Evolutionary conservation across 2,888 invertebrate species (phyloP).

Genomic region (Hipparchia semele): DNA sequence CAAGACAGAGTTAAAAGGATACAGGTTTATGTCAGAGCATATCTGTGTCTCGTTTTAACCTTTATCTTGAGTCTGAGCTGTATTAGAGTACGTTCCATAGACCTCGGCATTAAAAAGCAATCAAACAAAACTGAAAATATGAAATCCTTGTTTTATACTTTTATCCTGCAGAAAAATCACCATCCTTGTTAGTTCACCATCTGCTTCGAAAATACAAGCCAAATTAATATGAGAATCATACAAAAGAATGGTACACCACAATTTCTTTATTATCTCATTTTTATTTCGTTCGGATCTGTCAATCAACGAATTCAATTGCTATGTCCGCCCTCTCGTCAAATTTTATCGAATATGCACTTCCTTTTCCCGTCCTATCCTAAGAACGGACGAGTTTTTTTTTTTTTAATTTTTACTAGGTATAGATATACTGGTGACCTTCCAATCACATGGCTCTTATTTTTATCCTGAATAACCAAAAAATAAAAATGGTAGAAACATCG

Average conservation of each 20-base stretch:
- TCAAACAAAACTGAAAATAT: neutral
- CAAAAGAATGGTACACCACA: conserved; percentile 33
- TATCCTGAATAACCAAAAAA: too few species aligned
- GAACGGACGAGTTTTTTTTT: conserved; percentile 28
- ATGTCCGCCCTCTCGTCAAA: conserved; percentile 66
- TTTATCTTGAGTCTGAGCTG: too few species aligned
- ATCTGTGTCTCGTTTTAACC: too few species aligned
- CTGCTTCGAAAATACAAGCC: conserved; percentile 48
- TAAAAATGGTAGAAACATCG: too few species aligned
- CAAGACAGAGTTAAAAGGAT: too few species aligned
- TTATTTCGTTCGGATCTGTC: conserved; percentile 54
- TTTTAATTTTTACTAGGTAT: conserved; percentile 1
- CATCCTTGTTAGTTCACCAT: conserved; percentile 44
- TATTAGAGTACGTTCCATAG: too few species aligned
- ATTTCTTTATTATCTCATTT: conserved; percentile 38
- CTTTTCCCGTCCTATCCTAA: conserved; percentile 40
- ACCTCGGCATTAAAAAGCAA: too few species aligned
- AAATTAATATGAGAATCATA: conserved; percentile 48
- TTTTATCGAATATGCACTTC: conserved; percentile 42
- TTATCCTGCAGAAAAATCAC: neutral
- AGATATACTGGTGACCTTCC: neutral
- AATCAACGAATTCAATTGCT: conserved; percentile 64
- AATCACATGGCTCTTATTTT: too few species aligned
- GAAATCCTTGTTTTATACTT: too few species aligned
- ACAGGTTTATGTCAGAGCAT: too few species aligned